Conservation (phyloP, 1,140 invertebrate genomes). For the Drosophila eugracilis region DNA sequence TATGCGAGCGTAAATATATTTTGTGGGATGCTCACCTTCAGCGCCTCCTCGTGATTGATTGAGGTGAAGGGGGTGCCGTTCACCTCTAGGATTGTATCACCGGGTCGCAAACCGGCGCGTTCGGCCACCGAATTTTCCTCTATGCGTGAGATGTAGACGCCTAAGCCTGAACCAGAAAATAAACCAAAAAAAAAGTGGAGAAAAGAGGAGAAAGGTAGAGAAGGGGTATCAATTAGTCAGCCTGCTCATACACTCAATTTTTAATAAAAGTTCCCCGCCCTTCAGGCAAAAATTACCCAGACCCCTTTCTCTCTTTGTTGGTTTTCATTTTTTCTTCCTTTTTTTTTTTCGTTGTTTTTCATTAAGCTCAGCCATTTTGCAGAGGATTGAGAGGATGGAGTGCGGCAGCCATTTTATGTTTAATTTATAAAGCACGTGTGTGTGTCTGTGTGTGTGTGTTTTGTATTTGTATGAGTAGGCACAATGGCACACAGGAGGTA, state of each 20-base stretch:
- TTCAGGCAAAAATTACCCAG: background rate
- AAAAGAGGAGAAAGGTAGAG: conserved; percentile 41
- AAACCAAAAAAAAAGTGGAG: conserved; percentile 70
- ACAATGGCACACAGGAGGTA: conserved; percentile 31
- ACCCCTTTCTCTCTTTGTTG: conserved; percentile 5
- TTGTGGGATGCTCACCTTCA: conserved; percentile 89
- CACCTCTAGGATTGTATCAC: conserved; percentile 95
- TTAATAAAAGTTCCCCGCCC: conserved; percentile 53
- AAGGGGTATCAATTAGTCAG: conserved; percentile 77
- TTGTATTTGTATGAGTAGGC: conserved; percentile 8
- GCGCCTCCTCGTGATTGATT: conserved; percentile 94
- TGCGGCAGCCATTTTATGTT: conserved; percentile 74
- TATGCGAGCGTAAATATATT: conserved; percentile 21
- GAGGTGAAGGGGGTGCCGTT: conserved; percentile 94
- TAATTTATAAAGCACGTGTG: conserved; percentile 76
- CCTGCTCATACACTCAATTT: conserved; percentile 52
- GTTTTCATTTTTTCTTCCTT: background rate
- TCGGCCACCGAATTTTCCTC: conserved; percentile 95
- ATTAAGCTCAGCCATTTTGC: conserved; percentile 51
- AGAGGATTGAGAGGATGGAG: conserved; percentile 37
- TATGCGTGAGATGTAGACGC: conserved; percentile 94
- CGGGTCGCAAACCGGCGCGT: conserved; percentile 92
- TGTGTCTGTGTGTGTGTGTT: conserved; percentile 10
- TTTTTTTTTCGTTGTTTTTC: conserved; percentile 53
- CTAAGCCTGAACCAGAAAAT: conserved; percentile 87